Base-by-base conservation (phyloP, 2,113 vertebrate species). In the Ariopsis seemanni region DNA sequence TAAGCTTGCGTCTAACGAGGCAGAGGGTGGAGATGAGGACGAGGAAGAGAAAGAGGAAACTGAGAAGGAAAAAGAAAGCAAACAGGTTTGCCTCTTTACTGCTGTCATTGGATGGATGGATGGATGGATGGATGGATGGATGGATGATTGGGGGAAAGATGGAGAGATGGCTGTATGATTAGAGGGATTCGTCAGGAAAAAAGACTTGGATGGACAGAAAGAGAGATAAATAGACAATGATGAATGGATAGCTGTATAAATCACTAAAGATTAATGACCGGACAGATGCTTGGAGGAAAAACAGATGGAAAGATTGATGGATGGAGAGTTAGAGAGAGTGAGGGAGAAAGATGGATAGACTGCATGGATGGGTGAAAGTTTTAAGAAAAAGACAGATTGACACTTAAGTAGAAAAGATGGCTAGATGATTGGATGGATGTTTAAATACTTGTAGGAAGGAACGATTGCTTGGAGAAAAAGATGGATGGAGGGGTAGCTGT, bases 1-100 rank as follows among this genome's bases (percentile, higher is more conserved):
- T 89, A 96, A 96, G 74, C 93, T 99, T 42, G 93, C 94, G 60
- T 91, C 95, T 10, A 90, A 94, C 9, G 95, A 96, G 53, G 93
- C 91, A 12, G 83, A 93, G 25, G 94, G 90, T 69, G 85, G 50
- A 0, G 94, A 86, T 5, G 94, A 94, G 0, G 96, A 96, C 1
- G 95, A 97, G 0, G 96, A 97, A 0, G 96, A 95, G 12, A 87
- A 87, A 3, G 87, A 55, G 92, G 81, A 83, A 63, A 14, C 62
- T 42, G 42, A 42, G 3, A 42, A 7, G 3, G 25, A 30, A 77
- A 90, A 92, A 65, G 77, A 89, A 90, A 94, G 91, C 84, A 95
- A 93, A 58, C 91, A 94, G 92, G 94, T 95, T 53, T 42, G 85
- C 6, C n/a, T 60, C 4, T 79, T 79, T 79, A 78, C 10, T 57